A percentile compares a stretch with the other conserved stretches of the same genome.
phyloP scores from a whole-genome alignment of 2,113 vertebrate genomes.

The Eubucco bourcierii region DNA sequence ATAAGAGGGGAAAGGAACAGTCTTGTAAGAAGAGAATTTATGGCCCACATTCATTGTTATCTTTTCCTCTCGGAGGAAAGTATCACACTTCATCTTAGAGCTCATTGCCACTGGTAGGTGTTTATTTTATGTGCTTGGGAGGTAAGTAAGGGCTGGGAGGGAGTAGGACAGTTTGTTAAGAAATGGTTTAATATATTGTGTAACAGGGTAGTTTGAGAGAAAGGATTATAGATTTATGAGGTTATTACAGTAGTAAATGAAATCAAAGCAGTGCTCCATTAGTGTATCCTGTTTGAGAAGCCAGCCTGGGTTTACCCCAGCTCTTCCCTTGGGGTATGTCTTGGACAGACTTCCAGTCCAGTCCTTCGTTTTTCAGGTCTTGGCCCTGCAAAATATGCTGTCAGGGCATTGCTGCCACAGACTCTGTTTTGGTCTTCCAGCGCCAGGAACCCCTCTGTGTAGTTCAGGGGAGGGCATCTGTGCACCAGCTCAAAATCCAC shows the following conservation, averaged over 20 bases:
- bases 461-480: background rate
- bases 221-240: background rate
- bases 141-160: background rate
- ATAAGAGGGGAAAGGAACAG: background rate
- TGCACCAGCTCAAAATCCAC: no score
- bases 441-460: background rate
- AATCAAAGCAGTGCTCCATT: background rate
- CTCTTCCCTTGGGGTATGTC: background rate
- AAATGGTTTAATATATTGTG: background rate
- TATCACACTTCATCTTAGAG: background rate
- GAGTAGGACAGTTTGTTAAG: background rate
- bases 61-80: background rate
- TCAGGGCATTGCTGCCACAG: no score
- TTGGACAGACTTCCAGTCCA: no score
- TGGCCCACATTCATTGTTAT: background rate
- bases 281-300: background rate
- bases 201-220: background rate
- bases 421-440: no score
- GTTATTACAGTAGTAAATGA: background rate
- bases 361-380: no score
- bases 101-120: background rate
- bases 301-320: background rate
- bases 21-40: background rate
- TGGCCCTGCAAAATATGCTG: no score
- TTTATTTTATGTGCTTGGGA: background rate